phyloP scores from a whole-genome alignment of 2,888 invertebrate species.

The Emmelina monodactyla region DNA sequence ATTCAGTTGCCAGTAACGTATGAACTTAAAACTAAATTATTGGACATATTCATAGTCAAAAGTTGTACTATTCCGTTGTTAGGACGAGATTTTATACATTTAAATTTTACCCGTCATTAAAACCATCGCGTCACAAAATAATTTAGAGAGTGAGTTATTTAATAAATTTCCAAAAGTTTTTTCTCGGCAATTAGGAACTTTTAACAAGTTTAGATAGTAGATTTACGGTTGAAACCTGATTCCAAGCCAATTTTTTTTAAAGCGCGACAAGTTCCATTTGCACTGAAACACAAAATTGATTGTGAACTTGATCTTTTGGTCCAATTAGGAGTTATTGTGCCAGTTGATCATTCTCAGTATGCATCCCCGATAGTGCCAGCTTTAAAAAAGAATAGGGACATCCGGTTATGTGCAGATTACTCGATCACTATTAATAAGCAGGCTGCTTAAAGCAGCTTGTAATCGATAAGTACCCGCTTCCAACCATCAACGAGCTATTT shows the following conservation, averaged over 20 bases:
- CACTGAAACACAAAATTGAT: not conserved
- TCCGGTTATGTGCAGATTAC: not conserved
- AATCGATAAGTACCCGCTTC: not conserved
- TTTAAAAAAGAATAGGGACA: not conserved
- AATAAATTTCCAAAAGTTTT: not conserved
- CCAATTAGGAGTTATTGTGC: not conserved
- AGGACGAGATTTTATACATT: not conserved
- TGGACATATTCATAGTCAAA: too few relatives aligned
- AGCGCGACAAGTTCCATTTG: not conserved
- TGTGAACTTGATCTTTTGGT: not conserved
- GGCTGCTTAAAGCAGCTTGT: too few relatives aligned
- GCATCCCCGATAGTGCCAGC: not conserved
- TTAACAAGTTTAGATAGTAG: conserved; percentile 1
- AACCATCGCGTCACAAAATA: too few relatives aligned
- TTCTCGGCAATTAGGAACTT: not conserved
- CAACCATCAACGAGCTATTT: not conserved
- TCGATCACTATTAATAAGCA: not conserved
- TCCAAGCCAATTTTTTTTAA: not conserved
- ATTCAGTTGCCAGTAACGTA: not conserved
- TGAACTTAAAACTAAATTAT: not conserved
- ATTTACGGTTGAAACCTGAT: not conserved
- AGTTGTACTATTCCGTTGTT: too few relatives aligned
- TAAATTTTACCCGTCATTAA: not conserved
- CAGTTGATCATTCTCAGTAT: not conserved
- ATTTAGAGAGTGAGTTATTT: not conserved